These are phyloP conservation scores for Amphipoea oculea DNA, from an alignment of 2,888 invertebrate species.

Conservation along the genomic window DNA sequence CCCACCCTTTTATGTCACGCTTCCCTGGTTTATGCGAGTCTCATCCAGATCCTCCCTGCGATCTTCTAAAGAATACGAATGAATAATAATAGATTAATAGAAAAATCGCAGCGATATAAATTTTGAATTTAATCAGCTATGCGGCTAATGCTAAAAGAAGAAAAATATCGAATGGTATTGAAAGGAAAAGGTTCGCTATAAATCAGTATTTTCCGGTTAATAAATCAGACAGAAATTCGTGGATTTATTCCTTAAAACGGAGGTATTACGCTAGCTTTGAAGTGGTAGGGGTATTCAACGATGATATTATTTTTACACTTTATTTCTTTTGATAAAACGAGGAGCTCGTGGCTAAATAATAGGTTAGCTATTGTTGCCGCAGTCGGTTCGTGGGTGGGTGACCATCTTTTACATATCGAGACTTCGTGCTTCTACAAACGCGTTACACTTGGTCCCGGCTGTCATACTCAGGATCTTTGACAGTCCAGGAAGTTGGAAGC, in stretches of 20 bases:
- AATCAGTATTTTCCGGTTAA: constrained; percentile 77
- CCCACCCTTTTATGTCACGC: not conserved
- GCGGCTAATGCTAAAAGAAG: constrained; percentile 51
- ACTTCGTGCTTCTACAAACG: not conserved
- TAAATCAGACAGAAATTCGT: constrained; percentile 73
- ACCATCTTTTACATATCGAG: not conserved
- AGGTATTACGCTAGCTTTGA: constrained; percentile 58
- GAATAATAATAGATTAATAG: not conserved
- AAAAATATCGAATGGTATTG: constrained; percentile 63
- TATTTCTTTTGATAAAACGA: not conserved
- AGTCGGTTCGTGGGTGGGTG: not conserved
- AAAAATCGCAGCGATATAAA: constrained; percentile 26
- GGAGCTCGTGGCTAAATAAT: not conserved
- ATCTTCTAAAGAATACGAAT: not conserved
- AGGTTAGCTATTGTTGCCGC: not conserved
- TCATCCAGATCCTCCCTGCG: not conserved
- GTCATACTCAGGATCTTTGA: not conserved
- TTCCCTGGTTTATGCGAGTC: not conserved
- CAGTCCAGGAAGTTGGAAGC: not conserved
- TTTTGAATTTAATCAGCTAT: constrained; percentile 50
- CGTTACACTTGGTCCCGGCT: not conserved
- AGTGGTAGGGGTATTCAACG: constrained; percentile 31
- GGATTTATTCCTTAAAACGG: constrained; percentile 67
- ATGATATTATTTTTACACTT: constrained; percentile 20
- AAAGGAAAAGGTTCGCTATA: constrained; percentile 69